Base-by-base conservation (phyloP, 2,797 vertebrate species). In the Erethizon dorsatum region DNA sequence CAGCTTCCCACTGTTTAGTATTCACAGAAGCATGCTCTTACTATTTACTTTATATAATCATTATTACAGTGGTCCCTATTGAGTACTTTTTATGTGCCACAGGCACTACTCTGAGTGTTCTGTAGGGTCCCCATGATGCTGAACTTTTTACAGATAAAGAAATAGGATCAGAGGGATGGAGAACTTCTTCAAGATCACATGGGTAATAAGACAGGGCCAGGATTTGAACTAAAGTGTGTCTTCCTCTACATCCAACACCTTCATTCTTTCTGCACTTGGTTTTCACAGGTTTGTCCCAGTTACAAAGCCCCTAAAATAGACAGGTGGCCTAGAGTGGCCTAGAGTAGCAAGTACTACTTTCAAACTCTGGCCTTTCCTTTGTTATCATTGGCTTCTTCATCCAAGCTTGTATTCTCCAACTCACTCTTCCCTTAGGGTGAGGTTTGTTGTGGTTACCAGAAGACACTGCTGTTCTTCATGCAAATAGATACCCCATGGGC, bases 331-430 rank as follows among this genome's bases (percentile, higher is more conserved):
- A 18, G 88, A 37, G 11, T 12, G 5, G 31, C 73, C 73, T 75
- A 14, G 22, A 75, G 12, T 15, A 47, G 28, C 28, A 63, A 28
- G 28, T 13, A 2, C 14, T 5, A 26, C 18, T 8, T 2, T 73
- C 0, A 3, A 0, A 37, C 26, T 6, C 31, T 13, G 65, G 9
- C 8, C 1, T 63, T 2, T n/a, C 0, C 13, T 14, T 4, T 5
- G 1, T 8, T 5, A 2, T 20, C 2, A 6, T 0, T 9, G 9
- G 1, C 24, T 24, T 50, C 33, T 41, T 56, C 54, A 33, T 57
- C 20, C 10, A 8, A 31, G 31, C 33, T 31, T 65, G 24, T 15
- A 7, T 37, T 80, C 69, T 26, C 54, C 26, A 69, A 41, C 22
- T 63, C 4, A 2, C 5, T 37, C 26, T 73, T 47, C 47, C 10